A percentile compares a stretch with the other conserved stretches of the same genome.
Conservation (phyloP, 2,113 vertebrate genomes). For the Oryzias melastigma region DNA sequence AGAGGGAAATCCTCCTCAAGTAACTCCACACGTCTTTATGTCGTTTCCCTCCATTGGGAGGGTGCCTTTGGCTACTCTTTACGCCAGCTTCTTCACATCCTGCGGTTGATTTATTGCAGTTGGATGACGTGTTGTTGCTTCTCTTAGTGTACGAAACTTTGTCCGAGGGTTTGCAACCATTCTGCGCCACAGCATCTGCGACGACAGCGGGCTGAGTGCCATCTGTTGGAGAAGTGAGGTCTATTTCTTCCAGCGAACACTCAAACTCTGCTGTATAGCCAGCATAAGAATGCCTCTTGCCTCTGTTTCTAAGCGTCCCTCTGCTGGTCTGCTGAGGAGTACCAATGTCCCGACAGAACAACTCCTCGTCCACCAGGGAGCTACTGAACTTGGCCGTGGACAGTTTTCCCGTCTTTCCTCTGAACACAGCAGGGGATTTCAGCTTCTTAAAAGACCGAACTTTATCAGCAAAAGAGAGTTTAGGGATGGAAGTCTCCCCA, state of each 20-base stretch:
- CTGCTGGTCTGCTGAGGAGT: constrained; percentile 64
- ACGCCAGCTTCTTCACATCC: constrained; percentile 67
- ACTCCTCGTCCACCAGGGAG: constrained; percentile 68
- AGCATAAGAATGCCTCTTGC: constrained; percentile 86
- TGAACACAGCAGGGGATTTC: constrained; percentile 77
- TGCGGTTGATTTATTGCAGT: constrained; percentile 66
- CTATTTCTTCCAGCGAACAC: constrained; percentile 84
- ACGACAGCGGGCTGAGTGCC: constrained; percentile 62
- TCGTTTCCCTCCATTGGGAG: constrained; percentile 67
- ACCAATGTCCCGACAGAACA: constrained; percentile 65
- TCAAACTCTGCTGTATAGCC: constrained; percentile 84
- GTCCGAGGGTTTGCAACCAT: constrained; percentile 72
- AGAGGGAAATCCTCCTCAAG: constrained; percentile 84
- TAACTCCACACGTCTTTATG: constrained; percentile 88
- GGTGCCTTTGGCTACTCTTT: constrained; percentile 68
- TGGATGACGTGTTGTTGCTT: constrained; percentile 70
- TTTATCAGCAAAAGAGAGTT: constrained; percentile 85
- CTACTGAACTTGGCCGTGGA: constrained; percentile 68
- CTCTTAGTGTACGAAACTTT: constrained; percentile 69
- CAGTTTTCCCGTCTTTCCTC: constrained; percentile 69
- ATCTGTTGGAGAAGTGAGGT: constrained; percentile 75
- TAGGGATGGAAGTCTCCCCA: constrained; percentile 79
- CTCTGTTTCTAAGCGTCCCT: constrained; percentile 69
- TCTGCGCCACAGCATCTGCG: constrained; percentile 63
- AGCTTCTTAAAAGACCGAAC: constrained; percentile 86